Conservation (phyloP, 1,140 invertebrate genomes). For the Gonioctena quinquepunctata region DNA sequence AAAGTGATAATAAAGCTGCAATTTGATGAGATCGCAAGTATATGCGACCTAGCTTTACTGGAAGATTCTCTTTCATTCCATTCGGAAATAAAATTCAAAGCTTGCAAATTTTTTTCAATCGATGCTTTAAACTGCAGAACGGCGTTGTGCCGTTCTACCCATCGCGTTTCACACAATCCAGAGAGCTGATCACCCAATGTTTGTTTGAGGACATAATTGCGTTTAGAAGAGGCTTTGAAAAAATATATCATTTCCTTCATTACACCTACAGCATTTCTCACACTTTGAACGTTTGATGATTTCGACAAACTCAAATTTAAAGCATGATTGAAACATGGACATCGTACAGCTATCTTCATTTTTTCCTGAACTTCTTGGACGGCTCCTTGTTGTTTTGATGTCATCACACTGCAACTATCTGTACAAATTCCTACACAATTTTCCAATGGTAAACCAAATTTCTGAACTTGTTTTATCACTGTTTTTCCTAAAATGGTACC, state of each 20-base stretch:
- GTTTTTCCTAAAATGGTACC: background rate
- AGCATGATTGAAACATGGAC: constrained; percentile 39
- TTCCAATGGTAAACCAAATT: background rate
- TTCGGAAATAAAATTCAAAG: background rate
- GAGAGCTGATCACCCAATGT: background rate
- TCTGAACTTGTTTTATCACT: constrained; percentile 21
- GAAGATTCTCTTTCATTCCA: background rate
- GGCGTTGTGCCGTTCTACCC: constrained; percentile 1
- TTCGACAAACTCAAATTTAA: constrained; percentile 37
- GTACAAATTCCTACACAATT: background rate
- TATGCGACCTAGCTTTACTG: no score
- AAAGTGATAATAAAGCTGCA: no score
- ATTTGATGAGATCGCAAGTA: no score
- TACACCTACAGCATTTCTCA: constrained; percentile 28
- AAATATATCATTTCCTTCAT: constrained; percentile 38
- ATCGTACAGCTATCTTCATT: constrained; percentile 26
- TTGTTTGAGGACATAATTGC: constrained; percentile 6
- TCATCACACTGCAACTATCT: constrained; percentile 44
- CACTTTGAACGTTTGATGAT: constrained; percentile 26
- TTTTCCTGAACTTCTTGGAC: constrained; percentile 23
- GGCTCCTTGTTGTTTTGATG: constrained; percentile 33
- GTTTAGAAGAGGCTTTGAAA: constrained; percentile 38
- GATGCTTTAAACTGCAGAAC: background rate
- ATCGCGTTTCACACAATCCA: background rate
- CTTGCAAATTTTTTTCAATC: background rate